Evolutionary conservation across 1,140 invertebrate genomes (phyloP).

Genomic region (Psix sp.): DNA sequence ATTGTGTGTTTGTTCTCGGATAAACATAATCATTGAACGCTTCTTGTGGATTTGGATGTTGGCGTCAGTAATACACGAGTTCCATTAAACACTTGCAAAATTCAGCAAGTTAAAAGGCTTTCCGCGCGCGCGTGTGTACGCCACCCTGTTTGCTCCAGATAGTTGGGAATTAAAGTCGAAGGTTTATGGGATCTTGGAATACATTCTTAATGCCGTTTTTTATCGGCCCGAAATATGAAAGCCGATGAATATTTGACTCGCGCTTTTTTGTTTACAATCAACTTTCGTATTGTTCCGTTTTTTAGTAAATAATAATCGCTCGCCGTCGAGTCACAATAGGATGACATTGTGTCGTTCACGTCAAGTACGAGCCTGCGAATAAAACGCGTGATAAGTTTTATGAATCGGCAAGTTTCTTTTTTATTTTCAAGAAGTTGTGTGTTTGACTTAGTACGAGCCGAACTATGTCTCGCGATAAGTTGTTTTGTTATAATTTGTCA

Average conservation of each 20-base stretch:
- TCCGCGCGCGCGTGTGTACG: background rate
- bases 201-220: no score
- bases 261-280: no score
- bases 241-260: no score
- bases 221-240: no score
- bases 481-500: slow-evolving; percentile 3
- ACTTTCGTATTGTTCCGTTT: no score
- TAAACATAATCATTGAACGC: slow-evolving; percentile 34
- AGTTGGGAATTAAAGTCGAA: slow-evolving; percentile 1
- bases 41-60: slow-evolving; percentile 30
- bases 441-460: background rate
- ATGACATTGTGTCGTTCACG: no score
- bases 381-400: slow-evolving; percentile 1
- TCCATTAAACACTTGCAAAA: slow-evolving; percentile 37
- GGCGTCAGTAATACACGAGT: slow-evolving; percentile 19
- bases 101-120: slow-evolving; percentile 25
- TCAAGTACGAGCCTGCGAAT: no score
- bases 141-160: no score
- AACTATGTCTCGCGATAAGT: background rate
- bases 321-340: no score
- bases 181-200: background rate
- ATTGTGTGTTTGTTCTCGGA: slow-evolving; percentile 18
- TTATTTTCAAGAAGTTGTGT: background rate
- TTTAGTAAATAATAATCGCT: no score
- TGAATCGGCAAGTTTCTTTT: background rate